Evolutionary conservation across 2,113 vertebrate genomes (phyloP).

Genomic region (Cygnus atratus): DNA sequence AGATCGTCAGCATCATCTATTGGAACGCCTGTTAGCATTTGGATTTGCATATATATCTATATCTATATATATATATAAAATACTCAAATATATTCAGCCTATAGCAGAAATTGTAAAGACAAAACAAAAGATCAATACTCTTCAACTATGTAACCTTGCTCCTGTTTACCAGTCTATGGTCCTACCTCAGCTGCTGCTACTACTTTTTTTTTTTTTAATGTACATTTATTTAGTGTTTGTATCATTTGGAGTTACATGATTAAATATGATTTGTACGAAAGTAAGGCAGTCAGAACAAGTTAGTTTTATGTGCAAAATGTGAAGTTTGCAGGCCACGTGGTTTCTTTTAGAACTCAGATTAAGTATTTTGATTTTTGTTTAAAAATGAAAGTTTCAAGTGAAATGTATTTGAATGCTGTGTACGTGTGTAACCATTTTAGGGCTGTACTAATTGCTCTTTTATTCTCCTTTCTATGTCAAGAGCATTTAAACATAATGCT

Average conservation of each 20-base stretch:
- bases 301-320: background rate
- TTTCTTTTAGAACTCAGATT: background rate
- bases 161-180: background rate
- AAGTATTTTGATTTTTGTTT: background rate
- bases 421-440: background rate
- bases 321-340: accelerated
- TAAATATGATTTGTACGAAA: background rate
- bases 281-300: background rate
- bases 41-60: background rate
- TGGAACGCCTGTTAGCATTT: background rate
- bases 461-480: slow-evolving; percentile 14
- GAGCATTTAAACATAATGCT: slow-evolving; percentile 82
- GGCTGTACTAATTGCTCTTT: background rate
- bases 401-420: background rate
- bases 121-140: background rate
- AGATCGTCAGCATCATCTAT: background rate
- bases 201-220: background rate
- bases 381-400: background rate
- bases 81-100: background rate
- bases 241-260: background rate
- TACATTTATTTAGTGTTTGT: background rate
- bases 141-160: background rate
- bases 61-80: no score
- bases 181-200: background rate
- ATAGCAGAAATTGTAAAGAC: background rate